Evolutionary conservation across 1,140 invertebrate genomes (phyloP), one percentile per base, ranked within the genome.

Genomic region (Homalodisca vitripennis): DNA sequence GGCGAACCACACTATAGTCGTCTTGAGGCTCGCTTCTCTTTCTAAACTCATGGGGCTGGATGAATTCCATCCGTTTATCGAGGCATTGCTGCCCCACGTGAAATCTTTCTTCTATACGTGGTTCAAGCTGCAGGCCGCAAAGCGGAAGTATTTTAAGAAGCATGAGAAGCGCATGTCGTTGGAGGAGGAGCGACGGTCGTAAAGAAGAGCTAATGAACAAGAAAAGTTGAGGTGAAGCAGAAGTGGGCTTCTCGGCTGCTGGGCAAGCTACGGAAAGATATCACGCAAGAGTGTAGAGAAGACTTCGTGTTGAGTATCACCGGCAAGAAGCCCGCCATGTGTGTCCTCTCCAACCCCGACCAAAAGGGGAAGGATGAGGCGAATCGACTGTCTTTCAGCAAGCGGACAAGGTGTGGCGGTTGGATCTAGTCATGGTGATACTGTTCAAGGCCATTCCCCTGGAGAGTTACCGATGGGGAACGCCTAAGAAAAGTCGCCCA

Each of bases 21-120:
- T n/a, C n/a, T n/a, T n/a, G n/a, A n/a, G n/a, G n/a, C n/a, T n/a
- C n/a, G n/a, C n/a, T n/a, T n/a, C n/a, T n/a, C n/a, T n/a, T n/a
- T n/a, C n/a, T n/a, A n/a, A n/a, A n/a, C n/a, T n/a, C n/a, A n/a
- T n/a, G n/a, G n/a, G n/a, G 73, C 86, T 98, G 96, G 98, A 99
- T 94, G 98, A 99, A 88, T 99, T 99, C 87, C 98, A 99, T 92
- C 97, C 97, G 81, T 99, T 99, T 88, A 99, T 99, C 87, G 98
- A 99, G 89, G 97, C 97, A 77, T 88, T 99, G 78, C 87, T 99
- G 89, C 98, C 98, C 81, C 97, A 97, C 84, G 98, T 99, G 78
- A 98, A 98, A 87, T 94, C 96, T 78, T 99, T 99, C 87, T 97
- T 96, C 76, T 99, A 98, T 85, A 98, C 97, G 78, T 99, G 98